Percentiles rank a stretch among this genome's conserved stretches.
These are phyloP conservation scores for Chaetodon trifasciatus DNA, from an alignment of 2,797 vertebrate species.

Conservation along the genomic window DNA sequence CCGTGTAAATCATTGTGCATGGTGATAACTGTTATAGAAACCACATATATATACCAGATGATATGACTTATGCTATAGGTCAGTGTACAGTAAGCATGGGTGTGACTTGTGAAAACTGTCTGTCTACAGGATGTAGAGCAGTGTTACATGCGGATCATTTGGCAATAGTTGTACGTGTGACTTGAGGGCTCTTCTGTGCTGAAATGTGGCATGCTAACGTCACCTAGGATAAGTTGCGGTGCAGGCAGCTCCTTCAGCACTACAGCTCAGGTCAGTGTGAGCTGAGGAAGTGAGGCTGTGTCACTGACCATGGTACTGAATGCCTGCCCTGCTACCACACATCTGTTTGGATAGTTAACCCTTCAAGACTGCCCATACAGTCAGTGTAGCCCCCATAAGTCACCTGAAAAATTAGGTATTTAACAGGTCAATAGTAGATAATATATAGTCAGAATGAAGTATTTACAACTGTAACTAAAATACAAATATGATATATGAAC, in stretches of 20 bases:
- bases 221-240: not conserved
- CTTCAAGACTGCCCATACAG: conserved; percentile 15
- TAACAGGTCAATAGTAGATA: not conserved
- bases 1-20: not conserved
- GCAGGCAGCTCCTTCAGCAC: conserved; percentile 11
- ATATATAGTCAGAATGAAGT: not conserved
- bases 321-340: conserved; percentile 7
- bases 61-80: not conserved
- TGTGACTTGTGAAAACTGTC: not conserved
- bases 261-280: not conserved
- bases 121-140: not conserved
- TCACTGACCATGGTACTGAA: conserved; percentile 73
- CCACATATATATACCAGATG: not conserved
- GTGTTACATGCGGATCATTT: not conserved
- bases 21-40: not conserved
- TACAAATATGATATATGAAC: not conserved
- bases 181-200: not conserved
- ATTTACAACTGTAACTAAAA: conserved; percentile 5
- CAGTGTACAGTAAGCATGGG: not conserved
- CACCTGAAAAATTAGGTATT: not conserved
- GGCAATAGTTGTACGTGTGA: conserved; percentile 7
- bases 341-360: not conserved
- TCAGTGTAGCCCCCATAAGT: not conserved
- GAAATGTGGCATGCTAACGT: not conserved
- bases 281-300: conserved; percentile 16